Conservation (phyloP, 1,140 invertebrate genomes). For the Ptiloglossa arizonensis region DNA sequence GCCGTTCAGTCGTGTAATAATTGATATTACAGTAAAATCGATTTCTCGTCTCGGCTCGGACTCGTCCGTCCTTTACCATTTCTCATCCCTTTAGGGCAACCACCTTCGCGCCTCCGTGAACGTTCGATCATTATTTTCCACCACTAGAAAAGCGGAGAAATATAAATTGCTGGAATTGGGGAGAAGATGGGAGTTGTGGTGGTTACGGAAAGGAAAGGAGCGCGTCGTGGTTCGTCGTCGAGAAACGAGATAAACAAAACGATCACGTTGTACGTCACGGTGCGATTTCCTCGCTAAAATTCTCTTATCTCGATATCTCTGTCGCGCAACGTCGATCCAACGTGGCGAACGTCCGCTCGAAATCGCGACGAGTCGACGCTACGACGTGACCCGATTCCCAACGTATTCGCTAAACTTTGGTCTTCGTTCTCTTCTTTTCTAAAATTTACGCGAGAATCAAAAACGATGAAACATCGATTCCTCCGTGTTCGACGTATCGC, state of each 20-base stretch:
- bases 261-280: constrained; percentile 18
- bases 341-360: neutral
- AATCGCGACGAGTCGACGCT: neutral
- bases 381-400: neutral
- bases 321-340: neutral
- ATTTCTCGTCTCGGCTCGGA: constrained; percentile 23
- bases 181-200: neutral
- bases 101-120: neutral
- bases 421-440: neutral
- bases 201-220: constrained; percentile 6
- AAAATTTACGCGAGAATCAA: neutral
- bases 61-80: constrained; percentile 1
- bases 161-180: neutral
- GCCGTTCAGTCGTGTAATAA: constrained; percentile 32
- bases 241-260: constrained; percentile 28
- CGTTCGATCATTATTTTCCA: neutral
- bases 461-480: neutral
- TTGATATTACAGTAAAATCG: constrained; percentile 25
- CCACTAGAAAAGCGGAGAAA: neutral
- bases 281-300: constrained; percentile 21
- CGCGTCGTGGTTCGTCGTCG: neutral
- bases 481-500: no score
- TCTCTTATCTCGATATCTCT: neutral
- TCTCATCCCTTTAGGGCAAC: neutral
- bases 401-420: neutral